phyloP scores from a whole-genome alignment of 1,140 invertebrate species.

The Phortica variegata region DNA sequence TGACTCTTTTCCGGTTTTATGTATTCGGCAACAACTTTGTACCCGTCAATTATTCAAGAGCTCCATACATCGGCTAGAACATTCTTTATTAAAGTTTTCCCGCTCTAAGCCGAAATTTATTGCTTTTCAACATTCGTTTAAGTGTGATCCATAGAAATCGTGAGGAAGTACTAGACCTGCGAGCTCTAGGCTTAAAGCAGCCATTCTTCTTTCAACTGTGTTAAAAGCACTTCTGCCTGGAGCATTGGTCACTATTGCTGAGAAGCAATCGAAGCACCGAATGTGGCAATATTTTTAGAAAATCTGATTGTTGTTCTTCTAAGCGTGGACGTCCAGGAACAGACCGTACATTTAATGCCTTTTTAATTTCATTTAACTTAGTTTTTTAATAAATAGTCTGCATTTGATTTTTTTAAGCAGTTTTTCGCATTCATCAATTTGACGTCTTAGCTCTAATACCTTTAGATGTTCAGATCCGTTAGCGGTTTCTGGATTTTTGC shows the following conservation, averaged over 20 bases:
- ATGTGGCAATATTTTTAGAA: too few species aligned
- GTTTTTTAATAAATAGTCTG: too few species aligned
- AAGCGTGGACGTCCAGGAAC: too few species aligned
- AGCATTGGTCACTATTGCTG: constrained; percentile 56
- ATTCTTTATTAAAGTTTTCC: constrained; percentile 29
- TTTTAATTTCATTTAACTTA: too few species aligned
- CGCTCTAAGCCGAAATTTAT: constrained; percentile 45
- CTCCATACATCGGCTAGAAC: background rate
- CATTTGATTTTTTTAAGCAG: too few species aligned
- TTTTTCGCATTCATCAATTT: too few species aligned
- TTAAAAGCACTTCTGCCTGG: constrained; percentile 43
- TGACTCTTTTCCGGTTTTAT: background rate
- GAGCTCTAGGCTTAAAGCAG: constrained; percentile 34
- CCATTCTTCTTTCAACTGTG: constrained; percentile 37
- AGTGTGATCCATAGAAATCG: constrained; percentile 34
- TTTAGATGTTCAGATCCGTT: too few species aligned
- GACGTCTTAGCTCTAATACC: too few species aligned
- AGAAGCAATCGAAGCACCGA: too few species aligned
- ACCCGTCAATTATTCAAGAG: background rate
- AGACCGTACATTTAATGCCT: too few species aligned
- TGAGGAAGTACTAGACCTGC: constrained; percentile 32
- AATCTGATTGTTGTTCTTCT: too few species aligned
- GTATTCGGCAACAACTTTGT: background rate
- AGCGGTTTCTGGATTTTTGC: too few species aligned
- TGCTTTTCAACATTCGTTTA: constrained; percentile 42